Percentiles rank a stretch among this genome's conserved stretches.
phyloP scores from a whole-genome alignment of 35 echinoderm and acorn worm species.

The Diadema setosum region DNA sequence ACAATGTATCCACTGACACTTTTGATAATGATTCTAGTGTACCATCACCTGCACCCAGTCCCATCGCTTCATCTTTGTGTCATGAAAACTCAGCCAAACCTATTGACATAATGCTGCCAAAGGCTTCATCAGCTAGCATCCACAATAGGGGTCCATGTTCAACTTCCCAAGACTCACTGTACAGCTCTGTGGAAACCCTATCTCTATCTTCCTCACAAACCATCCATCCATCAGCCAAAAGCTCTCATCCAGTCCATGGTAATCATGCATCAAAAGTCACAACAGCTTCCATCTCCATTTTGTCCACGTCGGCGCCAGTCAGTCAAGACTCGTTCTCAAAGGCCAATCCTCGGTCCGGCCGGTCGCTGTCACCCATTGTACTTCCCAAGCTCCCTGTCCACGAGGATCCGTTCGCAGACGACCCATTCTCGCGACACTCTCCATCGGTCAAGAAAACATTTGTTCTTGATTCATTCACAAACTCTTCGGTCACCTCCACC shows the following conservation, averaged over 20 bases:
- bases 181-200: not conserved
- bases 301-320: not conserved
- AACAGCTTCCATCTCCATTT: not conserved
- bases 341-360: not conserved
- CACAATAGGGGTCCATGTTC: not conserved
- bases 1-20: not conserved
- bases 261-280: no score
- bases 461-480: not conserved
- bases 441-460: conserved; percentile 58
- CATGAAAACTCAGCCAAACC: not conserved
- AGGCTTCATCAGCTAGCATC: not conserved
- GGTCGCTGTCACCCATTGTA: not conserved
- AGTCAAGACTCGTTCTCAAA: not conserved
- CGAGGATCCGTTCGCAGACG: conserved; percentile 81
- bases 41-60: not conserved
- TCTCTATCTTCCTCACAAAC: not conserved
- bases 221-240: not conserved
- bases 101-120: not conserved
- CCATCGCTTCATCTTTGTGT: not conserved
- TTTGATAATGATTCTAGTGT: not conserved
- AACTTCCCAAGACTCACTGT: not conserved
- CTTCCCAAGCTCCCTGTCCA: conserved; percentile 54
- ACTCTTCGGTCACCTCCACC: not conserved
- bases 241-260: no score
- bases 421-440: conserved; percentile 65